Percentiles rank a stretch among this genome's conserved stretches.
phyloP scores from a whole-genome alignment of 2,113 vertebrate genomes.

The Chiloscyllium plagiosum region DNA sequence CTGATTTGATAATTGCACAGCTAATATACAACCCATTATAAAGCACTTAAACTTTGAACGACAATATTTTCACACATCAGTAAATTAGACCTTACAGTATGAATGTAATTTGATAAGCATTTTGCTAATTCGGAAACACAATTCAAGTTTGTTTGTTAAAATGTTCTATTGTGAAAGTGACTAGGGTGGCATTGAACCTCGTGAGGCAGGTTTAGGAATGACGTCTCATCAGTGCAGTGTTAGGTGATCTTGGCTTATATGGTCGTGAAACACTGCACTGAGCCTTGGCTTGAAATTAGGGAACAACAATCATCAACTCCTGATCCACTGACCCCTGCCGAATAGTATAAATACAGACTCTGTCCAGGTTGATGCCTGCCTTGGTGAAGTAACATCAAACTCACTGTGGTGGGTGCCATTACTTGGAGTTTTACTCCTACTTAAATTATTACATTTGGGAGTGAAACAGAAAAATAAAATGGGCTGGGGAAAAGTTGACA shows the following conservation, averaged over 20 bases:
- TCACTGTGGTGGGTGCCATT: background rate
- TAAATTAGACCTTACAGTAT: background rate
- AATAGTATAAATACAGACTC: background rate
- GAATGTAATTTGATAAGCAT: background rate
- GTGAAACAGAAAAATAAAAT: background rate
- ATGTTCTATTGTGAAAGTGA: background rate
- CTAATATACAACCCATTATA: background rate
- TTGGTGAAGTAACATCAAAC: background rate
- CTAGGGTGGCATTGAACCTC: background rate
- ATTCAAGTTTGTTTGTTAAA: background rate
- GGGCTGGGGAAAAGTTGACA: background rate
- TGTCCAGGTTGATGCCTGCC: background rate
- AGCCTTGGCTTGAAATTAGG: background rate
- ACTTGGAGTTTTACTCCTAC: background rate
- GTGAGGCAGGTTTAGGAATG: background rate
- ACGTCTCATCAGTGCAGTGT: background rate
- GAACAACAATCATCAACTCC: background rate
- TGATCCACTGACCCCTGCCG: background rate
- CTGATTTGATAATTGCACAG: background rate
- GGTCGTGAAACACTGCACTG: background rate
- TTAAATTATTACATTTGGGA: background rate
- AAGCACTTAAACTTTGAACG: constrained; percentile 4
- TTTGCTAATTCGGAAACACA: background rate
- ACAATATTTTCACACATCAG: background rate
- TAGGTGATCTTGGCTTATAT: background rate